Evolutionary conservation across 1,140 invertebrate species (phyloP).

Genomic region (Drosophila nigromelanica): DNA sequence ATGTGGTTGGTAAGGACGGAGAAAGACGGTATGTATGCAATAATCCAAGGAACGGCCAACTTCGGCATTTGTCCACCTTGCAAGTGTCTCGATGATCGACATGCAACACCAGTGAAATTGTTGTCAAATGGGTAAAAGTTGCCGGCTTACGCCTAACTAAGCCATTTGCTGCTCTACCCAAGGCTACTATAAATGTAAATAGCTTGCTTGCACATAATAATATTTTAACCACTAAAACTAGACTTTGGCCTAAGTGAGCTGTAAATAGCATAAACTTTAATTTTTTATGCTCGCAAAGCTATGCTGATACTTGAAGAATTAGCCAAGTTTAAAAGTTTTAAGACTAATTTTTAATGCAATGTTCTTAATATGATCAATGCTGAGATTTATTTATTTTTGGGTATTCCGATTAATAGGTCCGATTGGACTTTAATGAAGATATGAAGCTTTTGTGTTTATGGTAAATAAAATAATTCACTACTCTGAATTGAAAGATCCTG

Average conservation of each 20-base stretch:
- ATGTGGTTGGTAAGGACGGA: not conserved
- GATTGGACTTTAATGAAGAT: no score
- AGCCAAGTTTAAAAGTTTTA: no score
- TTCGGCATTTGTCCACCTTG: constrained; percentile 18
- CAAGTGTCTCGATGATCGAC: constrained; percentile 47
- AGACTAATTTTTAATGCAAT: no score
- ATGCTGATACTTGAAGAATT: no score
- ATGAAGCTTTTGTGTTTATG: no score
- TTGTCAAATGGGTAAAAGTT: constrained; percentile 66
- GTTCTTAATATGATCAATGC: no score
- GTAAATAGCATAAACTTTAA: not conserved
- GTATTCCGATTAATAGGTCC: no score
- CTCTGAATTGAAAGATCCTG: no score
- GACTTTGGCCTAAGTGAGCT: not conserved
- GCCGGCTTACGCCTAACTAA: not conserved
- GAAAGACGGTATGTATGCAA: not conserved
- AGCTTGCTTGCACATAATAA: not conserved
- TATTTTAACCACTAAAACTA: not conserved
- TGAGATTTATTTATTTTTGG: no score
- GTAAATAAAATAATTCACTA: no score
- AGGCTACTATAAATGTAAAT: not conserved
- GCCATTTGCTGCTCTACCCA: not conserved
- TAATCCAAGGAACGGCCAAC: constrained; percentile 1
- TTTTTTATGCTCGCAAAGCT: no score
- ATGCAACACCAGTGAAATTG: constrained; percentile 65